Evolutionary conservation across 2,113 vertebrate genomes (phyloP).

Genomic region (Etia nguti): DNA sequence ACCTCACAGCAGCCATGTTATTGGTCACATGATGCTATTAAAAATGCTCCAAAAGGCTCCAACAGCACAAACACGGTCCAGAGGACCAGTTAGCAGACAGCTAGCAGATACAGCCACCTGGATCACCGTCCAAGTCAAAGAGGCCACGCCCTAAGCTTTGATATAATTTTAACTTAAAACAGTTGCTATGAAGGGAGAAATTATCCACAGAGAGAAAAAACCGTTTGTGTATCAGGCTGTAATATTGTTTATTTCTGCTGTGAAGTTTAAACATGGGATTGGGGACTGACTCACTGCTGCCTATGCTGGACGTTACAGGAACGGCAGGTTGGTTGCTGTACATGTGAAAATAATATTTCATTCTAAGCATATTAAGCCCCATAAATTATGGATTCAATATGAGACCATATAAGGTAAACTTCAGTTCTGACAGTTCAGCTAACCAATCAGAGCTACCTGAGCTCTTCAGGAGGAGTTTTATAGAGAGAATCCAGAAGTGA

Average conservation of each 20-base stretch:
- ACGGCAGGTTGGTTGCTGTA: not conserved
- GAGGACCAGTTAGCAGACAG: not conserved
- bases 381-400: not conserved
- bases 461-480: not conserved
- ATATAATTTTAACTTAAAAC: not conserved
- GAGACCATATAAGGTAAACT: not conserved
- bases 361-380: not conserved
- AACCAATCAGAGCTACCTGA: not conserved
- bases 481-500: not conserved
- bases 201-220: not conserved
- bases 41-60: not conserved
- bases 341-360: not conserved
- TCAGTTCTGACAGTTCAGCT: not conserved
- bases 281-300: not conserved
- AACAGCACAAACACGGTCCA: not conserved
- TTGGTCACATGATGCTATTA: not conserved
- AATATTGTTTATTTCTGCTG: not conserved
- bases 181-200: not conserved
- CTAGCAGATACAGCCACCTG: not conserved
- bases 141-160: not conserved
- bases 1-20: not conserved
- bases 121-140: not conserved
- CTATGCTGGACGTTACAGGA: not conserved
- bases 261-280: not conserved
- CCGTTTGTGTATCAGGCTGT: not conserved